phyloP scores from a whole-genome alignment of 1,140 invertebrate species.

The Carposina sasakii region DNA sequence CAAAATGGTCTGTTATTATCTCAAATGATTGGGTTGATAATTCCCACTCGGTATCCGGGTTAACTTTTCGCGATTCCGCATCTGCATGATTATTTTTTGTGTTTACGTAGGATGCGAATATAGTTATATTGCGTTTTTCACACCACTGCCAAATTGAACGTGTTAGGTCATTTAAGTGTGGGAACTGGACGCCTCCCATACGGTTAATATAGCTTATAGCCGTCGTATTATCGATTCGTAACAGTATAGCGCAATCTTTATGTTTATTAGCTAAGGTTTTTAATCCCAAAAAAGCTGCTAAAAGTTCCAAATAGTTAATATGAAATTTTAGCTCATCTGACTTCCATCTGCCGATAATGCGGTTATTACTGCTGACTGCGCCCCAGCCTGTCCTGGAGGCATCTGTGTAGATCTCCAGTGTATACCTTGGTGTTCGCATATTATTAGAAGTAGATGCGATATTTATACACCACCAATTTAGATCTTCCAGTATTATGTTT shows the following conservation, averaged over 20 bases:
- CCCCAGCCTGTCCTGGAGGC: not conserved
- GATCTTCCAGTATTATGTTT: too few relatives aligned
- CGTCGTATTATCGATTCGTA: not conserved
- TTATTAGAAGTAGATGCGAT: not conserved
- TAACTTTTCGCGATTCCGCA: not conserved
- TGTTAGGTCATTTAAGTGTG: not conserved
- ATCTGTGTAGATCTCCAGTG: not conserved
- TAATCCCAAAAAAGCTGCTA: not conserved
- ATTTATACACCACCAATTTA: not conserved
- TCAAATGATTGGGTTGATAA: not conserved
- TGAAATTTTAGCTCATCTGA: too few relatives aligned
- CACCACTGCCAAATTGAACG: slow-evolving; percentile 2
- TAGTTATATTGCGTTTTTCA: not conserved
- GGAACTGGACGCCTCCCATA: not conserved
- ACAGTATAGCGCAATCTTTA: not conserved
- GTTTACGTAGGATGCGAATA: slow-evolving; percentile 2
- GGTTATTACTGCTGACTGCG: not conserved
- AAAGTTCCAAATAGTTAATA: not conserved
- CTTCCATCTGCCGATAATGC: too few relatives aligned
- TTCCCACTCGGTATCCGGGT: slow-evolving; percentile 1
- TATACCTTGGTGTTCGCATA: not conserved
- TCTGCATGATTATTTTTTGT: slow-evolving; percentile 1
- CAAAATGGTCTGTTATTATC: not conserved
- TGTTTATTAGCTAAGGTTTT: not conserved
- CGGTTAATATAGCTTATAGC: slow-evolving; percentile 2